Conservation (phyloP, 1,140 invertebrate species). For the Euura lappo region DNA sequence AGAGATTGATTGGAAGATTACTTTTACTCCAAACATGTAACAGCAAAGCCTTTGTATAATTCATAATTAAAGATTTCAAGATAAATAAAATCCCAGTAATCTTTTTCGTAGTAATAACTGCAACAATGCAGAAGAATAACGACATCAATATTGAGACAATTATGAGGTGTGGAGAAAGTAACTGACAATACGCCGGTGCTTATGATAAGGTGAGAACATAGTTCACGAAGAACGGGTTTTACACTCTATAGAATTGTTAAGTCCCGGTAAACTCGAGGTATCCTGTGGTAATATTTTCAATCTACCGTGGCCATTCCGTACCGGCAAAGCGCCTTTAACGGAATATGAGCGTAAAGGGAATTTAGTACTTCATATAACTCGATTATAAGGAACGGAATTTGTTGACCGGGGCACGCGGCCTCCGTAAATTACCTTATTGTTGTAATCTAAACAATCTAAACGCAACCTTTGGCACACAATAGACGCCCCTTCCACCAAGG, state of each 20-base stretch:
- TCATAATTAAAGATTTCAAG: too few species aligned
- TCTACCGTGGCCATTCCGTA: not conserved
- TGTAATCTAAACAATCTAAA: not conserved
- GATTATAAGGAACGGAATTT: not conserved
- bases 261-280: not conserved
- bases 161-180: too few species aligned
- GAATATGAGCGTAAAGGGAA: not conserved
- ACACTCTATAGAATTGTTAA: not conserved
- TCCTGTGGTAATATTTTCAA: constrained; percentile 1
- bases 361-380: not conserved
- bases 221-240: not conserved
- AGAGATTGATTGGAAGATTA: too few species aligned
- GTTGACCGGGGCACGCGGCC: not conserved
- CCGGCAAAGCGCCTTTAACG: not conserved
- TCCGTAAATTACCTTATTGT: not conserved
- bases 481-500: not conserved
- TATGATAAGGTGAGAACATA: not conserved
- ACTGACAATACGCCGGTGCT: too few species aligned
- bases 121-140: too few species aligned
- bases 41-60: too few species aligned
- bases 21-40: too few species aligned
- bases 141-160: too few species aligned
- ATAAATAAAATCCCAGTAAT: too few species aligned
- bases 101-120: too few species aligned
- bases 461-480: not conserved